These are phyloP conservation scores for Nibea albiflora DNA, from an alignment of 2,113 vertebrate genomes.

Conservation along the genomic window DNA sequence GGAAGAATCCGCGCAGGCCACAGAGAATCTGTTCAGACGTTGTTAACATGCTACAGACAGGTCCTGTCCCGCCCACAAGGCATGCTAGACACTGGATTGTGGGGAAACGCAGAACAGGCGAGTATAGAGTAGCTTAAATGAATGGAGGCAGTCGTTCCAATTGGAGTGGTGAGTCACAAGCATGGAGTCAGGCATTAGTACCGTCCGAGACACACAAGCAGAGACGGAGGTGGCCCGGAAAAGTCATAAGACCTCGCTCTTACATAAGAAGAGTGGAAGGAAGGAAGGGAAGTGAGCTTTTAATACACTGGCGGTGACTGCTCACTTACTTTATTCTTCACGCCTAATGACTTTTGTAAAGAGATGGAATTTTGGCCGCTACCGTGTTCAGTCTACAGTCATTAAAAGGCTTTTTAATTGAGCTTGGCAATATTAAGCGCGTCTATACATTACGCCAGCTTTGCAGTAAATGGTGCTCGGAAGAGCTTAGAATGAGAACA, in stretches of 20 bases:
- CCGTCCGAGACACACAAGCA: conserved; percentile 43
- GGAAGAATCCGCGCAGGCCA: conserved; percentile 58
- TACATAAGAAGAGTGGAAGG: conserved; percentile 64
- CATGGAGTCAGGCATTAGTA: conserved; percentile 56
- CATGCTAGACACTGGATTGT: conserved; percentile 49
- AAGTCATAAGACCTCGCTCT: conserved; percentile 71
- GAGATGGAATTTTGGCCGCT: conserved; percentile 41
- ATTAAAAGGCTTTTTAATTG: conserved; percentile 66
- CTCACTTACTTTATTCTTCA: conserved; percentile 53
- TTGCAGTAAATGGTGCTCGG: conserved; percentile 69
- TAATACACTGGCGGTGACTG: conserved; percentile 52
- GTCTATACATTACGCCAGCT: conserved; percentile 58
- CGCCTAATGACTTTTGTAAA: conserved; percentile 30
- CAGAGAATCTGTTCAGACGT: conserved; percentile 56
- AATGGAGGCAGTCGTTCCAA: conserved; percentile 54
- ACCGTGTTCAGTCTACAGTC: conserved; percentile 48
- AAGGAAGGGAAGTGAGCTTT: conserved; percentile 60
- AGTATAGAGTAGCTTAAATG: conserved; percentile 30
- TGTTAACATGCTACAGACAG: conserved; percentile 58
- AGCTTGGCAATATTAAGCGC: conserved; percentile 52
- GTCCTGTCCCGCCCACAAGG: conserved; percentile 61
- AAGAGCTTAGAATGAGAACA: conserved; percentile 60
- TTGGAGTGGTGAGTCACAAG: conserved; percentile 61
- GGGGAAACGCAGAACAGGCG: conserved; percentile 34
- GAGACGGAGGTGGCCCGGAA: conserved; percentile 51